Percentiles rank a stretch among this genome's conserved stretches.
These are phyloP conservation scores for Dasyurus viverrinus DNA, from an alignment of 2,113 vertebrate genomes.

Conservation along the genomic window DNA sequence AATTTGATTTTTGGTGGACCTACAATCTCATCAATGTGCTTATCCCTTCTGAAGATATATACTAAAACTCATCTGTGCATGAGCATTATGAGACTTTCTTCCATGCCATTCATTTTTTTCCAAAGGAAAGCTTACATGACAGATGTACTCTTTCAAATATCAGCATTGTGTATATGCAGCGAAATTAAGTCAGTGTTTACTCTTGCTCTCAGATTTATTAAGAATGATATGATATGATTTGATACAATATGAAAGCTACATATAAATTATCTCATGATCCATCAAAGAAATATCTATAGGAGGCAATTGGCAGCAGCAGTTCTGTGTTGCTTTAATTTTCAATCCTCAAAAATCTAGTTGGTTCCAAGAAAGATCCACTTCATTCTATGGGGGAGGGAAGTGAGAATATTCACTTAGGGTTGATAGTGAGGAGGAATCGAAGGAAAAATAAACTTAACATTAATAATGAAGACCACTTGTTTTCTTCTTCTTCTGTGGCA, in stretches of 20 bases:
- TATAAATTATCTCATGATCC: background rate
- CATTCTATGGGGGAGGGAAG: background rate
- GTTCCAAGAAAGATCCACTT: background rate
- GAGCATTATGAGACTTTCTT: background rate
- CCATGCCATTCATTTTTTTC: background rate
- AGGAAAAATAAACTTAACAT: background rate
- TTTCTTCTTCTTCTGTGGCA: background rate
- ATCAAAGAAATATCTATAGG: background rate
- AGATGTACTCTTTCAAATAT: background rate
- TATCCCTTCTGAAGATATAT: background rate
- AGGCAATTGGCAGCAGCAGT: background rate
- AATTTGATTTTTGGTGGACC: background rate
- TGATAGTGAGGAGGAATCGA: background rate
- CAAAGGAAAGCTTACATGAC: background rate
- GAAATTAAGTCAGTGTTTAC: background rate
- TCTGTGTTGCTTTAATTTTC: background rate
- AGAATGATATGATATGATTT: background rate
- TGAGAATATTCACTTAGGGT: background rate
- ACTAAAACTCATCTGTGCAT: background rate
- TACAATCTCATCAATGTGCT: background rate
- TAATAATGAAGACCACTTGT: background rate
- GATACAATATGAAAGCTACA: background rate
- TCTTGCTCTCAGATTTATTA: background rate
- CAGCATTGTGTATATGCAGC: background rate
- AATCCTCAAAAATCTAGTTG: background rate